Evolutionary conservation across 2,113 vertebrate species (phyloP), one percentile per base, ranked within the genome.

Genomic region (Isurus oxyrinchus): DNA sequence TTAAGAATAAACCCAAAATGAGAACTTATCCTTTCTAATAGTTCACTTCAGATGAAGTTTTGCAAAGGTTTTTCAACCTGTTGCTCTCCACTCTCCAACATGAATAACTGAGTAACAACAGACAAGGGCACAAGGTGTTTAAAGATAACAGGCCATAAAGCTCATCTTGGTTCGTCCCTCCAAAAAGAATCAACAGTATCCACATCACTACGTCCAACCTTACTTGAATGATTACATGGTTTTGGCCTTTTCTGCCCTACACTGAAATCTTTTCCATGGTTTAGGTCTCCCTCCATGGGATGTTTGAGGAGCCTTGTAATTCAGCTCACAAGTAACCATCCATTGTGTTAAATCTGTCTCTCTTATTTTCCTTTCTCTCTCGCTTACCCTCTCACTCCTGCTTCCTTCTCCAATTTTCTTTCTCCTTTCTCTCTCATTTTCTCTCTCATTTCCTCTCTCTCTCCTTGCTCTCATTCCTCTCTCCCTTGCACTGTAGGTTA

Each of bases 401-500:
- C 31, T 16, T 66, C 59, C 61, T n/a, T 66, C n/a, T 21, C 90
- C 3, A 61, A 10, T 61, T 87, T 53, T 31, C 25, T 25, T 27
- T 61, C 35, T 57, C 25, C 2, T 53, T 55, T 53, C 13, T 35
- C 31, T 91, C 88, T 13, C 27, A 79, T 79, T n/a, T 40, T 40
- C 87, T 55, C 25, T 25, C 49, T 91, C 13, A 53, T 23, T 59
- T 59, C 21, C 0, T 10, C 8, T 88, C 57, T n/a, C n/a, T 63
- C n/a, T 63, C 57, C 31, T 76, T 11, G 11, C 6, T 76, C 27
- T 59, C n/a, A 23, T 63, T 94, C 16, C 59, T 96, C 49, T 88
- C 23, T 96, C 90, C 53, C 96, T 97, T 96, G 93, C 23, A 10
- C 96, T 96, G 96, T 96, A 97, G 97, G 98, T 96, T 97, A 97